Base-by-base conservation (phyloP, 2,113 vertebrate genomes). In the Rhabdomys dilectus region DNA sequence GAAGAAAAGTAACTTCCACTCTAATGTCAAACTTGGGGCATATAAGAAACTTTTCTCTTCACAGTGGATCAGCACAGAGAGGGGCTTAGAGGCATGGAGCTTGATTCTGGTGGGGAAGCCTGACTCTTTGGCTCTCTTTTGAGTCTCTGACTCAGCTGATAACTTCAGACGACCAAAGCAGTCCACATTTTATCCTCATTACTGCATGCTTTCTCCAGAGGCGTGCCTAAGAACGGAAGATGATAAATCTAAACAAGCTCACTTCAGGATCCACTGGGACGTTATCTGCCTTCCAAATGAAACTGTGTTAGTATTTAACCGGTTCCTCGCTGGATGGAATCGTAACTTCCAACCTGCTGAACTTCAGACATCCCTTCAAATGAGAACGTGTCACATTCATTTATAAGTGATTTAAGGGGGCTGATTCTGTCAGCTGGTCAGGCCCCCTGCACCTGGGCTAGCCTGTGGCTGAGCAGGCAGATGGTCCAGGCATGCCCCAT, bases 61-160 rank as follows among this genome's bases (percentile, higher is more conserved):
- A 94, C 91, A 87, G 53, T 97, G 90, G 97, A 97, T 95, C 51
- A 66, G 68, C 81, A 93, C 58, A 97, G 95, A 94, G 19, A 62
- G 87, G 93, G 56, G 64, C 80, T 96, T 95, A 95, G 66, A 95
- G 91, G 77, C 56, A 78, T 87, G 39, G 95, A 96, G 97, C 97
- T 96, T 98, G 97, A 89, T 96, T 97, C 39, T 94, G 81, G 72
- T 97, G 96, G 97, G 94, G 87, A 97, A 97, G 88, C 92, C 56
- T 0, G 0, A n/a, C 53, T 85, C 73, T 66, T 73, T 60, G n/a
- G 26, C 81, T 64, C 95, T 36, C 93, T 72, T 81, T 89, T 77
- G 0, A 0, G 48, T 96, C 86, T 89, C 51, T 97, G 91, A 80
- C 73, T 91, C 73, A 70, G 92, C 36, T 91, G 86, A 73, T 12